A percentile compares a stretch with the other conserved stretches of the same genome.
Evolutionary conservation across 2,113 vertebrate genomes (phyloP).

Genomic region (Entomyzon cyanotis): DNA sequence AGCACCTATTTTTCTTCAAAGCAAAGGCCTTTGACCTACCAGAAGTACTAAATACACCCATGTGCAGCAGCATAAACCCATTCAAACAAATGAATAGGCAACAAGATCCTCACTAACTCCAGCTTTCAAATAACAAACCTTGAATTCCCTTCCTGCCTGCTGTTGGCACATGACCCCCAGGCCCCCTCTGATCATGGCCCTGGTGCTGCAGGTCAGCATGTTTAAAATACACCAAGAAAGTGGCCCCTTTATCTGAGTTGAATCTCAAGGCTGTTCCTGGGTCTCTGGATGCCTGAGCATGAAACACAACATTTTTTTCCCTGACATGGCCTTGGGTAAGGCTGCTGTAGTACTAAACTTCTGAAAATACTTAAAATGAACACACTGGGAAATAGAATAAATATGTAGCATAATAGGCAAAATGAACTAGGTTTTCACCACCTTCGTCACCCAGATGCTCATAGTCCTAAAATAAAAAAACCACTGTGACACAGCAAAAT

Average conservation of each 20-base stretch:
- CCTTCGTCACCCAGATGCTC: not conserved
- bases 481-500: not conserved
- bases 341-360: not conserved
- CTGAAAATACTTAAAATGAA: not conserved
- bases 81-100: not conserved
- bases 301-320: not conserved
- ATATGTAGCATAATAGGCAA: not conserved
- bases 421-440: not conserved
- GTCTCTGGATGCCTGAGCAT: not conserved
- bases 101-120: not conserved
- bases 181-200: not conserved
- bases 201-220: not conserved
- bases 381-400: not conserved
- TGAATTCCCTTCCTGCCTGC: not conserved
- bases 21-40: not conserved
- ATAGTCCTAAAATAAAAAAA: not conserved
- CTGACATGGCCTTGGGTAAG: not conserved
- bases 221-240: not conserved
- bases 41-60: not conserved
- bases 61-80: rapidly evolving
- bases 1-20: not conserved
- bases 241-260: not conserved
- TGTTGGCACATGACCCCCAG: not conserved
- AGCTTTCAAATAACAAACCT: not conserved
- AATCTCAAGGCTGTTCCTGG: constrained; percentile 5